These are phyloP conservation scores for Drosophila atroscutellata DNA, from an alignment of 2,888 invertebrate species.

Conservation along the genomic window DNA sequence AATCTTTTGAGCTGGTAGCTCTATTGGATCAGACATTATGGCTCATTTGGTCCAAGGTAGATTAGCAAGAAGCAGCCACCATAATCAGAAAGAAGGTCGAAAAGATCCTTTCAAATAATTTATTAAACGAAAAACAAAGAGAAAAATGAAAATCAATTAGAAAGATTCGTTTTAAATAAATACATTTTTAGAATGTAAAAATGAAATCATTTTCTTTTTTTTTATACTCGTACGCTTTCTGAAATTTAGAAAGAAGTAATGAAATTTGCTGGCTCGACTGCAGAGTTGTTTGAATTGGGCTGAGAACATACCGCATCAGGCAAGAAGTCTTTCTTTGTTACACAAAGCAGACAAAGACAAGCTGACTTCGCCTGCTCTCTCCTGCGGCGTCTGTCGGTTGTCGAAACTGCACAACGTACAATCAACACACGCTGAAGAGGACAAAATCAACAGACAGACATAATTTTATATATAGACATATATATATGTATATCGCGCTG, in stretches of 20 bases:
- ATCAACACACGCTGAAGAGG: neutral
- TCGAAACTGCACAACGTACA: neutral
- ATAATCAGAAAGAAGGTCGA: neutral
- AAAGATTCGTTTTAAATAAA: neutral
- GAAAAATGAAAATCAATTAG: neutral
- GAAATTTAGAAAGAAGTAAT: neutral
- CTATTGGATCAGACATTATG: conserved; percentile 1
- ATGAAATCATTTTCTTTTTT: neutral
- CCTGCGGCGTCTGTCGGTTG: neutral
- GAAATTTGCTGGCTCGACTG: neutral
- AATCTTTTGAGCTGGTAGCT: conserved; percentile 1
- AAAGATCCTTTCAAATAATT: neutral
- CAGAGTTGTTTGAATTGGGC: neutral
- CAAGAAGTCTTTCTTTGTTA: neutral
- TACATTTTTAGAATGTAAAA: neutral
- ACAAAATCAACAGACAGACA: neutral
- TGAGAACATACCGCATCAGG: neutral
- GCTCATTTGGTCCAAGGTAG: neutral
- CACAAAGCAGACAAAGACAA: neutral
- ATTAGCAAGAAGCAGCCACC: neutral
- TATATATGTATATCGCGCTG: neutral
- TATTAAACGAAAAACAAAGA: neutral
- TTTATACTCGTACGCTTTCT: neutral
- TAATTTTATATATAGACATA: neutral
- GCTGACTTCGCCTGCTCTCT: neutral